These are phyloP conservation scores for Salvelinus alpinus DNA, from an alignment of 2,113 vertebrate species.

Conservation along the genomic window DNA sequence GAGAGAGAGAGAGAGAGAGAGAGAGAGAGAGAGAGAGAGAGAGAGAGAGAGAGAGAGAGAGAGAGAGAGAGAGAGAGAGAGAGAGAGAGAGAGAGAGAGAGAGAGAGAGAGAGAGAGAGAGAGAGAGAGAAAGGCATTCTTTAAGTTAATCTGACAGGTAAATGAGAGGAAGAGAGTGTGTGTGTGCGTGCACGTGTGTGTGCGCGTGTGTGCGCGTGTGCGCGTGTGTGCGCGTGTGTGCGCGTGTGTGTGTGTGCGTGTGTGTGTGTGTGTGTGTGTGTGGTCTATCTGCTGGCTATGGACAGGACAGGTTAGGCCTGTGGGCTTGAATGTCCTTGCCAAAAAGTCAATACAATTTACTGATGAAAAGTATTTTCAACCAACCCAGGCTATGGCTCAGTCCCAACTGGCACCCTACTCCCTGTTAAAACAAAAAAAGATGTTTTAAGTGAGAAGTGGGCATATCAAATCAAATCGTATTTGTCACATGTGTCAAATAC, in stretches of 20 bases:
- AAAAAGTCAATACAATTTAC: constrained; percentile 65
- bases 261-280: constrained; percentile 18
- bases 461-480: too few species aligned
- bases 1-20: too few species aligned
- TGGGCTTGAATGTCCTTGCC: constrained; percentile 68
- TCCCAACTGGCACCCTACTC: too few species aligned
- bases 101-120: too few species aligned
- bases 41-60: too few species aligned
- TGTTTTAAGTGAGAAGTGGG: too few species aligned
- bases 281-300: constrained; percentile 59
- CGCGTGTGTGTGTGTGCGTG: constrained; percentile 21
- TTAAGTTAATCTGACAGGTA: constrained; percentile 74
- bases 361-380: constrained; percentile 40
- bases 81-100: too few species aligned
- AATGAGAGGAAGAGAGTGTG: constrained; percentile 62
- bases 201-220: constrained; percentile 23
- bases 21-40: too few species aligned
- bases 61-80: too few species aligned
- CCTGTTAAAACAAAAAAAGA: too few species aligned
- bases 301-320: constrained; percentile 58
- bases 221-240: constrained; percentile 21
- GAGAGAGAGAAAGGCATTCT: constrained; percentile 33
- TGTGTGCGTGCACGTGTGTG: too few species aligned
- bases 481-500: too few species aligned
- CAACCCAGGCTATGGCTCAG: constrained; percentile 22